Percentiles rank a stretch among this genome's conserved stretches.
These are phyloP conservation scores for Elgonia sp. DNA, from an alignment of 2,888 invertebrate genomes.

Conservation along the genomic window DNA sequence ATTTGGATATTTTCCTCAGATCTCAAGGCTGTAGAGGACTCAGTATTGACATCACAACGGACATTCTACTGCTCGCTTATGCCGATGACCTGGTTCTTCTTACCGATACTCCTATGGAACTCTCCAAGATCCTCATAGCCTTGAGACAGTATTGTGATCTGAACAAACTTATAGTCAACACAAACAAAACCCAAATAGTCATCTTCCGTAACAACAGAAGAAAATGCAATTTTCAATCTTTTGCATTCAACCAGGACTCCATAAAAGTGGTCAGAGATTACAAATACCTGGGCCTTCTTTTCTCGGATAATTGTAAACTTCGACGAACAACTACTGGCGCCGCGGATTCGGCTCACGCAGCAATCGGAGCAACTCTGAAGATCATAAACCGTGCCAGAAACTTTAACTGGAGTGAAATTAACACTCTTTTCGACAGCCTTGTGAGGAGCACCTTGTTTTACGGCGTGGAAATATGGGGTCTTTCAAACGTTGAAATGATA, in stretches of 20 bases:
- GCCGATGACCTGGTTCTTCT: constrained; percentile 10
- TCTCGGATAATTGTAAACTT: background rate
- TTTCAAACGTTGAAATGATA: background rate
- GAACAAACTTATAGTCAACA: background rate
- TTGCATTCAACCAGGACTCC: background rate
- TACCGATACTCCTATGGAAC: background rate
- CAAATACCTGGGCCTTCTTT: constrained; percentile 5
- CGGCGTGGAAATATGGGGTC: background rate
- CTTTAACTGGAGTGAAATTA: background rate
- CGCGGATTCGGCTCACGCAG: too few relatives aligned
- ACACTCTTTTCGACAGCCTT: background rate
- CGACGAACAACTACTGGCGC: background rate
- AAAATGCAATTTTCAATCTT: background rate
- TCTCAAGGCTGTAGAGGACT: background rate
- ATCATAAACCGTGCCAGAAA: background rate
- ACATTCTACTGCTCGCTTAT: background rate
- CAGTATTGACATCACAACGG: background rate
- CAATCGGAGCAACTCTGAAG: too few relatives aligned
- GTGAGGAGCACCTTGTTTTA: background rate
- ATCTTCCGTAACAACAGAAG: background rate
- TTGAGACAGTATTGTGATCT: background rate
- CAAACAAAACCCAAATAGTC: background rate
- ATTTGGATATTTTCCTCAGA: background rate
- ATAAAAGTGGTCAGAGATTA: background rate
- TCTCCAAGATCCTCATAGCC: background rate